Evolutionary conservation across 2,888 invertebrate genomes (phyloP), one percentile per base, ranked within the genome.

Genomic region (Noctua pronuba): DNA sequence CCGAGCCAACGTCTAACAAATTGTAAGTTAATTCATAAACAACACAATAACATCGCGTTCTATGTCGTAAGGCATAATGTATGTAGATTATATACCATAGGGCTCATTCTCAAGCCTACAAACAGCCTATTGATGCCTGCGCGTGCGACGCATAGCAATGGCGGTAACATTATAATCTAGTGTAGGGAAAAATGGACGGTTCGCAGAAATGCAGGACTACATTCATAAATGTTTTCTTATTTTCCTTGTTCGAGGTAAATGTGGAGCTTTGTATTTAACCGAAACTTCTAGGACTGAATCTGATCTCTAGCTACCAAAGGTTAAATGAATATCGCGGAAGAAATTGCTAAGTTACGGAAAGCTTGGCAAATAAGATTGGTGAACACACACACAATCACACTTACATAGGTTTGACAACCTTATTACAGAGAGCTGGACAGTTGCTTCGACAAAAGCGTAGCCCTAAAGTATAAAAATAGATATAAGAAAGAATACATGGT

Each of bases 161-260:
- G n/a, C 38, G 38, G 24, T 67, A 52, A 58, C 65, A 66, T 70
- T 80, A 71, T 84, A 81, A 84, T 79, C 79, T 89, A 86, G 82
- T 82, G 74, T 66, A 78, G 66, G 80, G 74, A 73, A 78, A 84
- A 82, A 86, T 79, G 76, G 60, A 77, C 21, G 31, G 35, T 88
- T 87, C 88, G 73, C 64, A 73, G 90, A 89, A 88, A 71, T 74
- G 58, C 68, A 21, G 28, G 79, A 28, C 28, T 69, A 78, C 55
- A 73, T 80, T 80, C 67, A 78, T 81, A 75, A 64, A 77, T 52
- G 60, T 66, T 83, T 77, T 75, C 69, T 69, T 70, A 41, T 89
- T 88, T 89, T 88, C 90, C 88, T 89, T 71, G 41, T 82, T 58
- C 62, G 24, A 55, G 5, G 38, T 73, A 49, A 35, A 67, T 58